A percentile compares a stretch with the other conserved stretches of the same genome.
Conservation (phyloP, 2,888 invertebrate genomes). For the Cactoblastis cactorum region DNA sequence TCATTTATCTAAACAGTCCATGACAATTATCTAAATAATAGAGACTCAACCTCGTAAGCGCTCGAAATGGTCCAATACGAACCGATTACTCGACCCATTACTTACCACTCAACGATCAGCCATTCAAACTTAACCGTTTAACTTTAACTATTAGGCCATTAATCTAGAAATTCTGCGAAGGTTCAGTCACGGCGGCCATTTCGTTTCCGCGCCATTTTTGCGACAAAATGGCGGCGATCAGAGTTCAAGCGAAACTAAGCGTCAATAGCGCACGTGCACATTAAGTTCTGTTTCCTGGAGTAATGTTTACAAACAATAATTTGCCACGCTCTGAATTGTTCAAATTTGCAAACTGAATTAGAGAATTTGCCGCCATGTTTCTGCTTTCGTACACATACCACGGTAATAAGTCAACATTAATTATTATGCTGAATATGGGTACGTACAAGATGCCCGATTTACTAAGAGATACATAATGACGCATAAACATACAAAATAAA, state of each 20-base stretch:
- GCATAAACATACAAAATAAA: too few relatives aligned
- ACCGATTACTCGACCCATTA: conserved; percentile 57
- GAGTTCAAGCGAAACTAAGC: conserved; percentile 36
- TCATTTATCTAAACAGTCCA: neutral
- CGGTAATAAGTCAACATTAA: neutral
- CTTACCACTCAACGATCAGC: conserved; percentile 44
- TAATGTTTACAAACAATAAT: conserved; percentile 54
- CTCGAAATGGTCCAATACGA: conserved; percentile 38
- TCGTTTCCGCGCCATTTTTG: conserved; percentile 36
- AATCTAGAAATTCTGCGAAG: conserved; percentile 56
- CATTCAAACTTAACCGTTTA: conserved; percentile 50
- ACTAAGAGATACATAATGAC: neutral
- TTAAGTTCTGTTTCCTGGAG: conserved; percentile 45
- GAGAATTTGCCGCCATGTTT: conserved; percentile 28
- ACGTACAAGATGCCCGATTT: neutral
- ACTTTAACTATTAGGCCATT: conserved; percentile 68
- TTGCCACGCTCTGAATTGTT: conserved; percentile 40
- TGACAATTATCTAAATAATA: conserved; percentile 16
- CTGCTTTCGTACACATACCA: conserved; percentile 23
- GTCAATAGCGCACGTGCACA: conserved; percentile 40
- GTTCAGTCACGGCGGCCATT: conserved; percentile 38
- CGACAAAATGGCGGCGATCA: conserved; percentile 47
- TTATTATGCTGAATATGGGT: neutral
- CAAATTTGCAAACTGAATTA: conserved; percentile 39
- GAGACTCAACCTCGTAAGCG: conserved; percentile 29